A percentile compares a stretch with the other conserved stretches of the same genome.
Evolutionary conservation across 2,797 vertebrate species (phyloP).

Genomic region (Myotis vivesi): DNA sequence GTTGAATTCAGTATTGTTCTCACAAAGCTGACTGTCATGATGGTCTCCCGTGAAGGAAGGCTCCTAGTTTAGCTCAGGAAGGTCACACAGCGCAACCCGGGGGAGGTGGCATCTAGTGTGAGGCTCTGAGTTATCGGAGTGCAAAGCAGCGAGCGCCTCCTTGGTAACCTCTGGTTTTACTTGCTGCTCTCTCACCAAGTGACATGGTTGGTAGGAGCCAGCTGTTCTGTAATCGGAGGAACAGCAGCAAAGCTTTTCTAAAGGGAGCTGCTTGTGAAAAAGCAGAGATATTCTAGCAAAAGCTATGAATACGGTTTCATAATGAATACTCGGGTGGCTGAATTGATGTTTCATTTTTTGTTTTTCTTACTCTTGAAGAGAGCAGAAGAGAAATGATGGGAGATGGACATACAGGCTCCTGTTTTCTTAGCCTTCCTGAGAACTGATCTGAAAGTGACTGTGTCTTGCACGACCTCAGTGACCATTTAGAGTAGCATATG

Average conservation of each 20-base stretch:
- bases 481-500: not conserved
- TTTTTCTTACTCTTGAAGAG: constrained; percentile 33
- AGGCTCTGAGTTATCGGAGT: not conserved
- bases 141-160: not conserved
- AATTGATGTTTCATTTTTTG: not conserved
- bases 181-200: not conserved
- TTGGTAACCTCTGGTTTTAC: not conserved
- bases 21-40: not conserved
- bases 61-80: not conserved
- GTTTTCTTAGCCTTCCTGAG: not conserved
- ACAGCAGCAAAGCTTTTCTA: not conserved
- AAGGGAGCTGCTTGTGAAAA: not conserved
- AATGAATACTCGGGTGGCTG: not conserved
- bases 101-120: not conserved
- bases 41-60: not conserved
- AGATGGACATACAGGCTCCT: not conserved
- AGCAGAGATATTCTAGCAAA: not conserved
- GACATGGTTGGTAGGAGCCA: not conserved
- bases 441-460: not conserved
- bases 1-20: not conserved
- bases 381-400: not conserved
- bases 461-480: not conserved
- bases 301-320: not conserved
- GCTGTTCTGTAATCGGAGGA: not conserved
- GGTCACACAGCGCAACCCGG: not conserved